A percentile compares a stretch with the other conserved stretches of the same genome.
Evolutionary conservation across 2,113 vertebrate genomes (phyloP).

Genomic region (Ammodytes marinus): DNA sequence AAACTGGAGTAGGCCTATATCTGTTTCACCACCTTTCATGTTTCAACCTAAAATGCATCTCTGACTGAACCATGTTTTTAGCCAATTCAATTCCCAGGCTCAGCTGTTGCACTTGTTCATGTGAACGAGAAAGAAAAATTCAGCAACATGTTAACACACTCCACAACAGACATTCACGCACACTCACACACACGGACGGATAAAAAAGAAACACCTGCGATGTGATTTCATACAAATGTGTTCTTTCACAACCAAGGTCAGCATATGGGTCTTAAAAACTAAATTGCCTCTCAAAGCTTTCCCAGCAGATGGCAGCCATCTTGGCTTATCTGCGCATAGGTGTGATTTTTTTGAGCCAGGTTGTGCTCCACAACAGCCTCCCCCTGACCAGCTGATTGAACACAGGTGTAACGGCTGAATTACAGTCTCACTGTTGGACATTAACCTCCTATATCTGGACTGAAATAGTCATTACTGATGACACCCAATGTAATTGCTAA

Average conservation of each 20-base stretch:
- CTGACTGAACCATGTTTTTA: slow-evolving; percentile 29
- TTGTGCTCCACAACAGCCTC: slow-evolving; percentile 80
- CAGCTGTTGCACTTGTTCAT: slow-evolving; percentile 26
- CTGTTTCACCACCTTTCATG: slow-evolving; percentile 42
- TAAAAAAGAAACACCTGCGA: slow-evolving; percentile 41
- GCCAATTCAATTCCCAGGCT: slow-evolving; percentile 34
- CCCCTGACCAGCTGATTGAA: slow-evolving; percentile 88
- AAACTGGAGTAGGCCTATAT: slow-evolving; percentile 28
- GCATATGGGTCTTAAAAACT: slow-evolving; percentile 85
- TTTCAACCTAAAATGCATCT: slow-evolving; percentile 26
- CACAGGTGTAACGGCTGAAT: slow-evolving; percentile 94
- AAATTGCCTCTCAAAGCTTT: slow-evolving; percentile 89
- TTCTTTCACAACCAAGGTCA: slow-evolving; percentile 81
- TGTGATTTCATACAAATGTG: slow-evolving; percentile 77
- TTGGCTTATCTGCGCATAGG: slow-evolving; percentile 89
- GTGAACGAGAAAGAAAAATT: slow-evolving; percentile 12
- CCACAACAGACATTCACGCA: slow-evolving; percentile 26
- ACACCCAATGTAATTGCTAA: slow-evolving; percentile 97
- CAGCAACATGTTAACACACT: slow-evolving; percentile 32
- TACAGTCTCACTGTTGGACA: slow-evolving; percentile 90
- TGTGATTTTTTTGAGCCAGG: slow-evolving; percentile 82
- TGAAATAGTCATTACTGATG: slow-evolving; percentile 99
- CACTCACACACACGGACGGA: slow-evolving; percentile 17
- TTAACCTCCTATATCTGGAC: slow-evolving; percentile 94
- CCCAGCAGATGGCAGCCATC: slow-evolving; percentile 88